Evolutionary conservation across 1,140 invertebrate species (phyloP).

Genomic region (Temnothorax longispinosus): DNA sequence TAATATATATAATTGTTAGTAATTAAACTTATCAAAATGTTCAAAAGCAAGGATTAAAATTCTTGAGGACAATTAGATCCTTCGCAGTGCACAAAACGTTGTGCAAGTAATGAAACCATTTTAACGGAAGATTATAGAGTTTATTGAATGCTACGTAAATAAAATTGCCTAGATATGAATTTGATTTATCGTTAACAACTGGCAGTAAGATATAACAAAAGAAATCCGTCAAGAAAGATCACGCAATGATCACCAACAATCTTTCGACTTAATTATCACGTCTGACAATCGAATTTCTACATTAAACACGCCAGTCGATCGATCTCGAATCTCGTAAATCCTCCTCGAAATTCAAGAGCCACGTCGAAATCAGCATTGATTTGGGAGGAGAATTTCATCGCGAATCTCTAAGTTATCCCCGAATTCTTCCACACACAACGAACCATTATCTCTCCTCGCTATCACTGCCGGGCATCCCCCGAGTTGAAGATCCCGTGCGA

Average conservation of each 20-base stretch:
- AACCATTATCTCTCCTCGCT: slow-evolving; percentile 12
- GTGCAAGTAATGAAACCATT: not conserved
- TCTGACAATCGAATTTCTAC: not conserved
- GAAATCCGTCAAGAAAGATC: not conserved
- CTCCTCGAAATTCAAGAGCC: not conserved
- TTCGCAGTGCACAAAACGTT: not conserved
- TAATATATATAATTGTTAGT: not conserved
- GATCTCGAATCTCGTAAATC: not conserved
- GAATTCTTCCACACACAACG: not conserved
- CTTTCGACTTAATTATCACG: not conserved
- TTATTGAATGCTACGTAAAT: not conserved
- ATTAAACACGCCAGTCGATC: not conserved
- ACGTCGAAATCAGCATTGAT: not conserved
- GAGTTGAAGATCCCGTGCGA: not conserved
- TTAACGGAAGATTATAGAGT: not conserved
- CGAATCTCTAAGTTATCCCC: not conserved
- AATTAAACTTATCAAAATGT: not conserved
- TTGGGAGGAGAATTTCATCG: not conserved
- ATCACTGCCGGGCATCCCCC: not conserved
- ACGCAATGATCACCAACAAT: not conserved
- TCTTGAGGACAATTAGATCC: not conserved
- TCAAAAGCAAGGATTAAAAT: not conserved
- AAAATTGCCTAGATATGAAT: not conserved
- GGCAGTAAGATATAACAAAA: not conserved
- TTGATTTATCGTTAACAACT: not conserved